phyloP scores from a whole-genome alignment of 2,113 vertebrate genomes.

The Nyctereutes procyonoides region DNA sequence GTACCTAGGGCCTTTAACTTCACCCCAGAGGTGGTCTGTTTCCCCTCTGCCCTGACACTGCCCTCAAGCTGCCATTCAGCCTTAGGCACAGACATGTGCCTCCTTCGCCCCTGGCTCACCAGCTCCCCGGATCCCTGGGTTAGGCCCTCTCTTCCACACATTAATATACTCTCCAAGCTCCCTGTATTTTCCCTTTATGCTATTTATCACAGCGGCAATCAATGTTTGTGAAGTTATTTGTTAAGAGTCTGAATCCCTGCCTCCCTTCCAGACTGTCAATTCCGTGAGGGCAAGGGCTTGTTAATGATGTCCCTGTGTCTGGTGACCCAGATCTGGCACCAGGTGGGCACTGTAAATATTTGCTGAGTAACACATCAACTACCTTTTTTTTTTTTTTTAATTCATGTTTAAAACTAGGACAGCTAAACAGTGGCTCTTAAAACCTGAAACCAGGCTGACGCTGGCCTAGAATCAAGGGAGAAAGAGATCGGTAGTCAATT shows the following conservation, averaged over 20 bases:
- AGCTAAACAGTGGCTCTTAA: slow-evolving; percentile 49
- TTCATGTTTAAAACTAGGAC: slow-evolving; percentile 52
- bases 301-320: neutral
- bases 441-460: slow-evolving; percentile 2
- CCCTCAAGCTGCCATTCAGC: neutral
- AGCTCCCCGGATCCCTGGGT: rapidly evolving
- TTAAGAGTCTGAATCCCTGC: neutral
- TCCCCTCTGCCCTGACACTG: neutral
- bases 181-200: neutral
- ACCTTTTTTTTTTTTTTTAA: neutral
- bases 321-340: neutral
- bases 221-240: neutral
- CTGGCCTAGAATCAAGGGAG: slow-evolving; percentile 8
- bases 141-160: neutral
- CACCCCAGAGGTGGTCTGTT: neutral
- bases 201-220: neutral
- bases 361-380: neutral
- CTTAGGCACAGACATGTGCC: neutral
- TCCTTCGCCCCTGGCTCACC: neutral
- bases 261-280: neutral
- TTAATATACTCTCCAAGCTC: neutral
- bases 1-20: neutral
- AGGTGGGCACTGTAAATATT: neutral
- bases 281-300: neutral
- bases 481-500: neutral